These are phyloP conservation scores for Chromobotia macracanthus DNA, from an alignment of 2,797 vertebrate genomes.

Conservation along the genomic window DNA sequence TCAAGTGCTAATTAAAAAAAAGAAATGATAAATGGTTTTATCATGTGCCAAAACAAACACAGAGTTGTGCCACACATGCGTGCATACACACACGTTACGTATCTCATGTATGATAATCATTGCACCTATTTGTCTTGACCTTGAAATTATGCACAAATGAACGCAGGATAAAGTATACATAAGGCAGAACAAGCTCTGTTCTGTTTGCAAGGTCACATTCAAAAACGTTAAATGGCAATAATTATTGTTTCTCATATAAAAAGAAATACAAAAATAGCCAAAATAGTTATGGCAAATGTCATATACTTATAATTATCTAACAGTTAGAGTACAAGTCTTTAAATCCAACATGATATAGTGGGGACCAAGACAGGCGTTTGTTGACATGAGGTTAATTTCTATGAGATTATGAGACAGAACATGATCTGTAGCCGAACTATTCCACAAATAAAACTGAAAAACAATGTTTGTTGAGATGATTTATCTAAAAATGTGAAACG, in stretches of 20 bases:
- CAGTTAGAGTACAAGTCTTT: neutral
- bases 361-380: neutral
- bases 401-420: too few species aligned
- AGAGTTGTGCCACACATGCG: neutral
- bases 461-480: neutral
- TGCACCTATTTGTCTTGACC: slow-evolving; percentile 30
- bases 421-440: neutral
- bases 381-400: neutral
- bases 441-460: neutral
- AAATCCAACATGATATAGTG: neutral
- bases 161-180: slow-evolving; percentile 19
- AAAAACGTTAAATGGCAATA: too few species aligned
- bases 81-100: neutral
- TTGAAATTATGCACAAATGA: slow-evolving; percentile 3
- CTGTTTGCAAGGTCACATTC: slow-evolving; percentile 28
- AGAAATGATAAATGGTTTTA: neutral
- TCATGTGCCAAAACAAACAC: neutral
- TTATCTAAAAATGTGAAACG: neutral
- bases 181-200: slow-evolving; percentile 4
- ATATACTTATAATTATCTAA: neutral
- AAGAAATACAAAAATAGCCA: too few species aligned
- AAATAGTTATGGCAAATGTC: slow-evolving; percentile 1
- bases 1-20: slow-evolving; percentile 21
- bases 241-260: too few species aligned
- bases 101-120: slow-evolving; percentile 22